Base-by-base conservation (phyloP, 2,113 vertebrate species). In the Galeopterus variegatus region DNA sequence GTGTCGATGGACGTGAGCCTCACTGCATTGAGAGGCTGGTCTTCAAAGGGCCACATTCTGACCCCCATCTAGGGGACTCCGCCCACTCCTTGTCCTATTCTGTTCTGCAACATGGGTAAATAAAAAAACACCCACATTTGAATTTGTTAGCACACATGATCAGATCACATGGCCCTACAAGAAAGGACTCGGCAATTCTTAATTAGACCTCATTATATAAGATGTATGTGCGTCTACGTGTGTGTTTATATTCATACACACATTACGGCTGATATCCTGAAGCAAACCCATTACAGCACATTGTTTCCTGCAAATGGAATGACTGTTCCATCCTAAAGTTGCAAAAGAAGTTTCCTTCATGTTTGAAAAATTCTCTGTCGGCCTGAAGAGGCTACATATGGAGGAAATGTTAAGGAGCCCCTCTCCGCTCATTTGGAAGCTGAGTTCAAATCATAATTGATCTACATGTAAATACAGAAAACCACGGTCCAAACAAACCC, bases 231-330 rank as follows among this genome's bases (percentile, higher is more conserved):
- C 87, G 33, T 93, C 36, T 67, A 33, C 28, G 33, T 13, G 17
- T 82, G n/a, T 90, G 36, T 95, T 97, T 96, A 88, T 65, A 93
- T 95, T 88, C 84, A 69, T n/a, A 65, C 3, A 80, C 48, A 92
- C 54, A 76, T 91, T 69, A 48, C 62, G 60, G 75, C 76, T 88
- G 17, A 81, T 77, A 50, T 58, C 65, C 70, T 75, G 45, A 97
- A 97, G 93, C 88, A 96, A 94, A 36, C 75, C 69, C 70, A 81
- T 33, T 58, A 64, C 5, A 48, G 18, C 50, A 92, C 26, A 24
- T 60, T 93, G 56, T 56, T 64, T 50, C 28, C 33, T 88, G 45
- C 10, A 85, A 87, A 79, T 72, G 19, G 54, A 92, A 75, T 85
- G 58, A 83, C 62, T 75, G 23, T 79, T 79, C 56, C 19, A 79